phyloP scores from a whole-genome alignment of 2,797 vertebrate genomes.

The Chelon auratus region DNA sequence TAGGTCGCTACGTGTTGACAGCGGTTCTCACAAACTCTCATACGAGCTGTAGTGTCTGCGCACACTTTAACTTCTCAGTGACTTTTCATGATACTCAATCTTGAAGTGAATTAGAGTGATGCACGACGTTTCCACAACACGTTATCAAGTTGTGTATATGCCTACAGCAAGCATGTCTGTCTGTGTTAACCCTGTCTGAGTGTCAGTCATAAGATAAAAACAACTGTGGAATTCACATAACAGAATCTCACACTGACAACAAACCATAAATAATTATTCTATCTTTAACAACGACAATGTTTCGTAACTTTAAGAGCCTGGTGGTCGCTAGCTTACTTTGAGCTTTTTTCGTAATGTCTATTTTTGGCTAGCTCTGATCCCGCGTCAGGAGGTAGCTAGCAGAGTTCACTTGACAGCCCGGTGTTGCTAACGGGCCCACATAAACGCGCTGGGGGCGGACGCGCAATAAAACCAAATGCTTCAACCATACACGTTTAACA shows the following conservation, averaged over 20 bases:
- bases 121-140: background rate
- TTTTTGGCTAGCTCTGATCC: constrained; percentile 23
- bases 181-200: background rate
- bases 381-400: constrained; percentile 36
- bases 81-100: background rate
- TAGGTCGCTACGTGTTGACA: background rate
- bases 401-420: constrained; percentile 43
- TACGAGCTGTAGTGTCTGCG: background rate
- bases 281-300: background rate
- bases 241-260: too few relatives aligned
- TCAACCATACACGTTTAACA: rapidly evolving
- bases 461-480: background rate
- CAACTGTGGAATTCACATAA: background rate
- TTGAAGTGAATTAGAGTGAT: background rate
- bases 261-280: background rate
- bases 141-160: background rate
- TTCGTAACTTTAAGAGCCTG: rapidly evolving
- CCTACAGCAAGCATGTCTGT: background rate
- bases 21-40: background rate
- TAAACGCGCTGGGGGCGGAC: background rate
- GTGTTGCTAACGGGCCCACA: constrained; percentile 41
- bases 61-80: background rate
- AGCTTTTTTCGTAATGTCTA: constrained; percentile 42
- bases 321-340: background rate
- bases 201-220: background rate